A percentile compares a stretch with the other conserved stretches of the same genome.
phyloP scores from a whole-genome alignment of 2,797 vertebrate species.

The Gymnothorax reevesii region DNA sequence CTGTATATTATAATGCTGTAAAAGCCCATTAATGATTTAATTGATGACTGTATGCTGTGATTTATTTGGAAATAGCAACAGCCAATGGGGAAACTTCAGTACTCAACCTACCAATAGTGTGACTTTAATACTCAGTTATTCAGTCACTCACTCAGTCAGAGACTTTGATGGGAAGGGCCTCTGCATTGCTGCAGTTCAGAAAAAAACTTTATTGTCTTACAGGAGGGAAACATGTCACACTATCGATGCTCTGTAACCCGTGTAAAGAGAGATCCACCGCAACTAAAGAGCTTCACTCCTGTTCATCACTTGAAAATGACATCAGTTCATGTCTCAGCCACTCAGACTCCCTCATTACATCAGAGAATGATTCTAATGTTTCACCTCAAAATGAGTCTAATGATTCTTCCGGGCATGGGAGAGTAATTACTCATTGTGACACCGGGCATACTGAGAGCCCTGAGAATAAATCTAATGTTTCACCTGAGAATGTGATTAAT shows the following conservation, averaged over 20 bases:
- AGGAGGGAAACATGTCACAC: neutral
- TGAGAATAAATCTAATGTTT: neutral
- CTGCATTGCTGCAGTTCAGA: too few relatives aligned
- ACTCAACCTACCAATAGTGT: too few relatives aligned
- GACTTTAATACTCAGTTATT: too few relatives aligned
- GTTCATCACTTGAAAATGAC: neutral
- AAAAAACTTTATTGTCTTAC: neutral
- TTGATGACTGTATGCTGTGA: too few relatives aligned
- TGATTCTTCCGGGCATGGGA: neutral
- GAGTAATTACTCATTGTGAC: neutral
- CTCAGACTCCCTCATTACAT: neutral
- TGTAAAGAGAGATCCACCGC: neutral
- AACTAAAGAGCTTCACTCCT: neutral
- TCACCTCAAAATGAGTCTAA: neutral
- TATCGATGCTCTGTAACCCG: neutral
- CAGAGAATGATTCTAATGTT: neutral
- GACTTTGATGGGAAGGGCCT: too few relatives aligned
- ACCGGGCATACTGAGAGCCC: neutral
- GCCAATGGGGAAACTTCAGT: too few relatives aligned
- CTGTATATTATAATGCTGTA: too few relatives aligned
- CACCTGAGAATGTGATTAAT: neutral
- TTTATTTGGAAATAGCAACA: too few relatives aligned
- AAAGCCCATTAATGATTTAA: too few relatives aligned
- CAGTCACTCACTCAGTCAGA: too few relatives aligned
- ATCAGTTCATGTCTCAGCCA: neutral